Conservation (phyloP, 35 echinoderm and acorn worm genomes). For the Amphiura filiformis region DNA sequence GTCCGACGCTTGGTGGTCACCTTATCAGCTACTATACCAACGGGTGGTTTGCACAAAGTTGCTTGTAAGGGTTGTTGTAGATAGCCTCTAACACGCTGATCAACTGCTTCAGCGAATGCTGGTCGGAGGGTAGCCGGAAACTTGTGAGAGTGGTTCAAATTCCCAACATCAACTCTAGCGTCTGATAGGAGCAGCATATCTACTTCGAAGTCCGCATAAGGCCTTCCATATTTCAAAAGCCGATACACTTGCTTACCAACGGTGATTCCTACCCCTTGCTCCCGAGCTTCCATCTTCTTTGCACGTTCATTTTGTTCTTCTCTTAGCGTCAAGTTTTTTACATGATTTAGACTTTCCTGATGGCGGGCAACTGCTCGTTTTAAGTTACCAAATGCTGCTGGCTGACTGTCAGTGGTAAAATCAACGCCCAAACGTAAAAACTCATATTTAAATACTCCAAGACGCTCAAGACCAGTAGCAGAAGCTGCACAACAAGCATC, state of each 20-base stretch:
- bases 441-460: not conserved
- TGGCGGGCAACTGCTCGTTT: not conserved
- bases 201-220: slow-evolving; percentile 22
- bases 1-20: not conserved
- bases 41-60: not conserved
- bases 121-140: not conserved
- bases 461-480: not conserved
- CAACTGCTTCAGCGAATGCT: not conserved
- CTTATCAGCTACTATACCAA: not conserved
- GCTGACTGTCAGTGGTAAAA: not conserved
- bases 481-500: not conserved
- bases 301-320: not conserved
- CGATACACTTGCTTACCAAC: slow-evolving; percentile 24
- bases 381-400: not conserved
- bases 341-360: not conserved
- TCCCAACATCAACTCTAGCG: not conserved
- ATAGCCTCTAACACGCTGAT: not conserved
- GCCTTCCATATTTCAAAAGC: slow-evolving; percentile 17
- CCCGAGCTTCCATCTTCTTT: not conserved
- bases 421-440: not conserved
- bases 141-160: slow-evolving; percentile 14
- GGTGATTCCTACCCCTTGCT: not conserved
- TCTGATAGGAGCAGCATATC: slow-evolving; percentile 17
- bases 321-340: not conserved
- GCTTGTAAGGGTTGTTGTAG: not conserved